A percentile compares a stretch with the other conserved stretches of the same genome.
phyloP scores from a whole-genome alignment of 2,797 vertebrate genomes.

The Dipus sagitta region DNA sequence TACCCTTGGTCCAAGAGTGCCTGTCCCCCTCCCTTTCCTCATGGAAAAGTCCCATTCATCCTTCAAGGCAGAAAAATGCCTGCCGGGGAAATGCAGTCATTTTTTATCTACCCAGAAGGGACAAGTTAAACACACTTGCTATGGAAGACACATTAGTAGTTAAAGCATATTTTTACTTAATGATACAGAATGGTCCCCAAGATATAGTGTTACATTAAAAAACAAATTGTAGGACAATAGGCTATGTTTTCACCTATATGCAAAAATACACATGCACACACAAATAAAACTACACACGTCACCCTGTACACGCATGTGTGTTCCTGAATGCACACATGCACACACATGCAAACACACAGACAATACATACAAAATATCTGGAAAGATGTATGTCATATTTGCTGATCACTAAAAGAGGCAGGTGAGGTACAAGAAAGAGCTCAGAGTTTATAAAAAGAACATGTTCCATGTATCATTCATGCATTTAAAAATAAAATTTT shows the following conservation, averaged over 20 bases:
- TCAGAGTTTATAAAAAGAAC: neutral
- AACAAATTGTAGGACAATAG: neutral
- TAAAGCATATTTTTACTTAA: neutral
- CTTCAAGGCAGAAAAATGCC: neutral
- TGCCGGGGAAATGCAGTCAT: neutral
- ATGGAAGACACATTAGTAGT: neutral
- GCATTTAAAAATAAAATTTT: slow-evolving; percentile 17
- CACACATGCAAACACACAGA: no score
- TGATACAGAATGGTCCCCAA: neutral
- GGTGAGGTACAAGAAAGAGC: neutral
- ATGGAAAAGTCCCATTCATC: neutral
- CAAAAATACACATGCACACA: neutral
- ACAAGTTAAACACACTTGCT: neutral
- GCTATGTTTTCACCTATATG: no score
- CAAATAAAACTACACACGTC: neutral
- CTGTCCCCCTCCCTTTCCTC: neutral
- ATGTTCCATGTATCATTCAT: neutral
- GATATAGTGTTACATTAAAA: neutral
- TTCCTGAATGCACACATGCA: neutral
- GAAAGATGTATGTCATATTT: neutral
- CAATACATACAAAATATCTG: neutral
- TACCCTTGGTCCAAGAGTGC: neutral
- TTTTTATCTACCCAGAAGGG: neutral
- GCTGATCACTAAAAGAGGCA: neutral
- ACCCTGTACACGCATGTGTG: neutral